Evolutionary conservation across 2,113 vertebrate genomes (phyloP), one percentile per base, ranked within the genome.

Genomic region (Platycercus adscitus): DNA sequence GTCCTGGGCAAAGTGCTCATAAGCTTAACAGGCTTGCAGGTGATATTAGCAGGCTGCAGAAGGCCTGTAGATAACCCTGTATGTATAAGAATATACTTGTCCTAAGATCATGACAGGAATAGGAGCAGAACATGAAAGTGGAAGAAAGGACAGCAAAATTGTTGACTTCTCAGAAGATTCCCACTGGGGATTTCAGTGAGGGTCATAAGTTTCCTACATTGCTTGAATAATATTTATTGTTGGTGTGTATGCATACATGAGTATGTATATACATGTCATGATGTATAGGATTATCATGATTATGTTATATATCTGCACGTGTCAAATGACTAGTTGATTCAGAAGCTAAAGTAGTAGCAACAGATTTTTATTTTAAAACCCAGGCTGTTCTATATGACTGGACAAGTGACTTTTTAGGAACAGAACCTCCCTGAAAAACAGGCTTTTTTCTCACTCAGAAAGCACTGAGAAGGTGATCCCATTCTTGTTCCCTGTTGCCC

Each of bases 141-240:
- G 35, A 95, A 65, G 83, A 89, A 71, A 17, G 9, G 75, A 85
- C 21, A 88, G 49, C n/a, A 89, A 79, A 92, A 79, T 94, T 41
- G 73, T 85, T 92, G 77, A 60, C 70, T 52, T 89, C 61, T 94
- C 47, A 47, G 56, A 93, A 95, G 50, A 72, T 82, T 89, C 47
- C 69, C 44, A 24, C 13, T 79, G 87, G 91, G 81, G 61, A 76
- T 89, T 93, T 95, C 43, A 69, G 21, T 37, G 58, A 94, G 91
- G 56, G 33, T 72, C 81, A 80, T 31, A 79, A 91, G 21, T 93
- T 95, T 89, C 87, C 89, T 53, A 13, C 14, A 21, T 69, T 92
- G 56, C 52, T 47, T 71, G 21, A 72, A 6, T 92, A 79, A 60
- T 68, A 63, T 35, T 78, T 86, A 35, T 20, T 43, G 7, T 44